These are phyloP conservation scores for Percopsis transmontana DNA, from an alignment of 2,113 vertebrate species.

Conservation along the genomic window DNA sequence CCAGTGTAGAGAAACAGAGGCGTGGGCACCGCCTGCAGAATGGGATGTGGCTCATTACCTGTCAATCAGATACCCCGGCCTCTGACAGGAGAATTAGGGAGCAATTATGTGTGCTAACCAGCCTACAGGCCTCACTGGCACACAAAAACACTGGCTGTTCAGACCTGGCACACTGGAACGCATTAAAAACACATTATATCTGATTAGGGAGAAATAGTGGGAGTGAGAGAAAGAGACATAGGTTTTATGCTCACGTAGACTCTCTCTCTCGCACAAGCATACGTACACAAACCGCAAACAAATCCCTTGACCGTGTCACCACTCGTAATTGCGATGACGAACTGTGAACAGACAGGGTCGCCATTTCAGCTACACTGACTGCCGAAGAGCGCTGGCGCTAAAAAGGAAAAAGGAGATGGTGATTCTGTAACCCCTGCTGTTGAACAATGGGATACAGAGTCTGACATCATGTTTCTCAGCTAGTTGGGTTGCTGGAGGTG, in stretches of 20 bases:
- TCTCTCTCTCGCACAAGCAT: neutral
- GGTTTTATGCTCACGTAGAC: neutral
- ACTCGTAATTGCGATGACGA: conserved; percentile 36
- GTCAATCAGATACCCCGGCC: conserved; percentile 63
- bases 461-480: conserved; percentile 60
- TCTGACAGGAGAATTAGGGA: conserved; percentile 62
- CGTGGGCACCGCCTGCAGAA: conserved; percentile 25
- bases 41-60: conserved; percentile 68
- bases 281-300: conserved; percentile 4
- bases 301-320: conserved; percentile 15
- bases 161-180: conserved; percentile 14
- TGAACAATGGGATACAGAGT: conserved; percentile 59
- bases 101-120: conserved; percentile 63
- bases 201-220: conserved; percentile 27
- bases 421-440: conserved; percentile 20
- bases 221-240: neutral
- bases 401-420: conserved; percentile 24
- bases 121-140: conserved; percentile 51
- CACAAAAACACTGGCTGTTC: conserved; percentile 34
- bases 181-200: conserved; percentile 34
- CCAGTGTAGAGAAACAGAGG: conserved; percentile 1
- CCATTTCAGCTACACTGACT: neutral
- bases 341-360: conserved; percentile 18
- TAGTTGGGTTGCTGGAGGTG: conserved; percentile 55
- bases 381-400: conserved; percentile 4